These are phyloP conservation scores for Acipenser ruthenus DNA, from an alignment of 2,797 vertebrate species.

Conservation along the genomic window DNA sequence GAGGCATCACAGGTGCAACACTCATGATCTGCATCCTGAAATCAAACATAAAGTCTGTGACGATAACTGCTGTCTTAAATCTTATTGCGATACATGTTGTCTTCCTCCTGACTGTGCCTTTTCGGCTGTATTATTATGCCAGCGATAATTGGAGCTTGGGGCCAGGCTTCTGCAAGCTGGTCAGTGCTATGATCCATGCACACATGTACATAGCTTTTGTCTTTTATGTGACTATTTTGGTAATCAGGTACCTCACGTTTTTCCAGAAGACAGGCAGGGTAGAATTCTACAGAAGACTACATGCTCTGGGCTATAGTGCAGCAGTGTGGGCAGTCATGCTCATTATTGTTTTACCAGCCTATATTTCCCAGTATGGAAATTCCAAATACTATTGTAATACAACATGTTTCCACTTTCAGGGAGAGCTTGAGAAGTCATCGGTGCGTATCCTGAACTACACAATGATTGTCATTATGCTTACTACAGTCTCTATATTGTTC, in stretches of 20 bases:
- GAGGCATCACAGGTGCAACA: slow-evolving; percentile 56
- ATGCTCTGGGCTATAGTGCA: slow-evolving; percentile 52
- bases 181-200: slow-evolving; percentile 79
- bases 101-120: slow-evolving; percentile 80
- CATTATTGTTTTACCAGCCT: slow-evolving; percentile 38
- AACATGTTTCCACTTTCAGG: slow-evolving; percentile 68
- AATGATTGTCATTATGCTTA: slow-evolving; percentile 40
- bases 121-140: slow-evolving; percentile 73
- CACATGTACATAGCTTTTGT: slow-evolving; percentile 86
- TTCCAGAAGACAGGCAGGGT: slow-evolving; percentile 56
- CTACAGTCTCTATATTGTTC: slow-evolving; percentile 43
- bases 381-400: fast-evolving
- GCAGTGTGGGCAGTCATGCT: slow-evolving; percentile 62
- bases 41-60: slow-evolving; percentile 69
- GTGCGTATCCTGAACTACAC: slow-evolving; percentile 60
- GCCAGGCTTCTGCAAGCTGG: slow-evolving; percentile 49
- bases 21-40: slow-evolving; percentile 63
- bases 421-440: fast-evolving
- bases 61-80: slow-evolving; percentile 72
- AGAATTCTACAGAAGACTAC: slow-evolving; percentile 60
- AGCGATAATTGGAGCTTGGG: slow-evolving; percentile 44
- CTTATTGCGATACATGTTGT: slow-evolving; percentile 73
- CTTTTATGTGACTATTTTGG: slow-evolving; percentile 74
- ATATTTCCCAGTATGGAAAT: slow-evolving; percentile 51
- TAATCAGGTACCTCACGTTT: slow-evolving; percentile 63